A percentile compares a stretch with the other conserved stretches of the same genome.
Evolutionary conservation across 2,113 vertebrate genomes (phyloP).

Genomic region (Melanocharis versteri): DNA sequence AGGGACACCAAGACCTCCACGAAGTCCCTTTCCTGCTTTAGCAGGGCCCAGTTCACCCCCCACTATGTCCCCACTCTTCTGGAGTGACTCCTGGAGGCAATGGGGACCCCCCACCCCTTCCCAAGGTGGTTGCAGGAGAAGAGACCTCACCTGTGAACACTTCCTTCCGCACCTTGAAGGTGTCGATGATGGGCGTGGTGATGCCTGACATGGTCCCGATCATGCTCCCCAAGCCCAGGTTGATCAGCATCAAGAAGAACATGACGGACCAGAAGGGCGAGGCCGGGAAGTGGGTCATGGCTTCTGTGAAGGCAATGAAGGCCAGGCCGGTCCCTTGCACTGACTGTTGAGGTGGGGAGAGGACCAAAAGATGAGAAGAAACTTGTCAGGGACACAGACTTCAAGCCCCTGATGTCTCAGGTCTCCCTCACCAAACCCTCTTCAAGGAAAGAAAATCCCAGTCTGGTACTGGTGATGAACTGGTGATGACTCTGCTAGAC

Average conservation of each 20-base stretch:
- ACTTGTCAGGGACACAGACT: neutral
- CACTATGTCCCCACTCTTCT: neutral
- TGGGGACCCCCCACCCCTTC: neutral
- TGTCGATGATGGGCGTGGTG: conserved; percentile 93
- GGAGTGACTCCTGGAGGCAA: neutral
- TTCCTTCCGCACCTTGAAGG: conserved; percentile 97
- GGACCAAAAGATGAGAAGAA: neutral
- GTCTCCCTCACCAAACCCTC: neutral
- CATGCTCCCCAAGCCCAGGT: conserved; percentile 97
- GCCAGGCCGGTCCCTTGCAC: conserved; percentile 97
- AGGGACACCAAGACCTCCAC: neutral
- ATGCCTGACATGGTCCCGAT: conserved; percentile 98
- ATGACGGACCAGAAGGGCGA: conserved; percentile 98
- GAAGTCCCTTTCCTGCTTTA: too few species aligned
- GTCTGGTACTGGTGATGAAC: neutral
- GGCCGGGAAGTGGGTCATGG: conserved; percentile 97
- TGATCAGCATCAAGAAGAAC: conserved; percentile 99
- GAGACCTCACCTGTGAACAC: conserved; percentile 88
- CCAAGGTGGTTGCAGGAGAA: neutral
- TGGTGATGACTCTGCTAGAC: neutral
- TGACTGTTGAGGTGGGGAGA: conserved; percentile 70
- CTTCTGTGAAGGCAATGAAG: conserved; percentile 99
- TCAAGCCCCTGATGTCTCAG: neutral
- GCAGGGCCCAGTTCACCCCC: neutral
- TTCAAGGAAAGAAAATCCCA: neutral